Evolutionary conservation across 2,888 invertebrate species (phyloP).

Genomic region (Alentia gelatinosa): DNA sequence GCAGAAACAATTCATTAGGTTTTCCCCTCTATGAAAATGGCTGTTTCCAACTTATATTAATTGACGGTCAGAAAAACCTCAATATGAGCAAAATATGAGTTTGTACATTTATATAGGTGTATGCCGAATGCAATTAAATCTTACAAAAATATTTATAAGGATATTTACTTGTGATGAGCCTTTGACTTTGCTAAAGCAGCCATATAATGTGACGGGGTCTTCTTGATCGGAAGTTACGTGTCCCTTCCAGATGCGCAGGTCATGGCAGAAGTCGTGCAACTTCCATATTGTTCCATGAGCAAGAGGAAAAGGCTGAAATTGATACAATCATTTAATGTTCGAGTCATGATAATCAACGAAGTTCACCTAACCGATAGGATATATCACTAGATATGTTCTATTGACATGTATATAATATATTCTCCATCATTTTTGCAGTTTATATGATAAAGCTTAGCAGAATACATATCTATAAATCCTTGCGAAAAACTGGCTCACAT

Average conservation of each 20-base stretch:
- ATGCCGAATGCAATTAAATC: too few relatives aligned
- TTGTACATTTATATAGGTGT: too few relatives aligned
- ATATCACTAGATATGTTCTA: neutral
- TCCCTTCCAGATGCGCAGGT: constrained; percentile 28
- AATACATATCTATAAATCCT: neutral
- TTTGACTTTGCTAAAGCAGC: constrained; percentile 47
- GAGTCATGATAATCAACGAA: neutral
- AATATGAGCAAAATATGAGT: too few relatives aligned
- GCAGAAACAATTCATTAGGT: too few relatives aligned
- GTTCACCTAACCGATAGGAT: too few relatives aligned
- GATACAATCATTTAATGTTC: neutral
- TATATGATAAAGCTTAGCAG: neutral
- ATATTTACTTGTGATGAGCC: constrained; percentile 32
- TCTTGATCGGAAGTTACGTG: neutral
- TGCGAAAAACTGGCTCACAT: too few relatives aligned
- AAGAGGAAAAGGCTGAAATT: constrained; percentile 11
- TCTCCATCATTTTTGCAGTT: neutral
- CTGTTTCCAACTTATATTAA: too few relatives aligned
- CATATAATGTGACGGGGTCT: neutral
- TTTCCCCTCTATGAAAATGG: too few relatives aligned
- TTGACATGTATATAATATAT: neutral
- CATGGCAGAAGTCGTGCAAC: constrained; percentile 32
- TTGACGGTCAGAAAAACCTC: too few relatives aligned
- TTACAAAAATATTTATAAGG: too few relatives aligned
- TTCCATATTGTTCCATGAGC: neutral